Percentiles rank a stretch among this genome's conserved stretches.
These are phyloP conservation scores for Phlogophora meticulosa DNA, from an alignment of 2,888 invertebrate species.

Conservation along the genomic window DNA sequence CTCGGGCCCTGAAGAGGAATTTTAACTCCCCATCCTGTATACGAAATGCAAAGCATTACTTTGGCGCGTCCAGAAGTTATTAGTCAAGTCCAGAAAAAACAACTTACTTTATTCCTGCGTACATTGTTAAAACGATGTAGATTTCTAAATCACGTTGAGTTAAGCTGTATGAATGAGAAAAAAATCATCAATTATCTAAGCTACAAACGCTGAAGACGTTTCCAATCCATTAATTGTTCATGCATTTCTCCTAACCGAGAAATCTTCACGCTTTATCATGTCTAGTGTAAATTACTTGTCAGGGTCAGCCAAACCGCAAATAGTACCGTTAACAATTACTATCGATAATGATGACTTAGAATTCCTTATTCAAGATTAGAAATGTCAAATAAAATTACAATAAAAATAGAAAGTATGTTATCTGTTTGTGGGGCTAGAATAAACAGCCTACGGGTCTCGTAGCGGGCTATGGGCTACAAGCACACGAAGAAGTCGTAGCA, in stretches of 20 bases:
- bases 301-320: too few relatives aligned
- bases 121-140: neutral
- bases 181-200: slow-evolving; percentile 3
- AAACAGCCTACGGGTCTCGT: slow-evolving; percentile 9
- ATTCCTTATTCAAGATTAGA: neutral
- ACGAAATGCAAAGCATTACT: too few relatives aligned
- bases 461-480: slow-evolving; percentile 14
- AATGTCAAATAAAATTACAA: neutral
- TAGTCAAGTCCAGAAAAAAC: neutral
- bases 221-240: neutral
- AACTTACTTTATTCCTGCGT: neutral
- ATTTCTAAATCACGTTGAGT: neutral
- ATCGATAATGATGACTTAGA: neutral
- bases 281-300: too few relatives aligned
- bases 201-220: neutral
- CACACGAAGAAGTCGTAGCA: neutral
- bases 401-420: neutral
- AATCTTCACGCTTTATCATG: too few relatives aligned
- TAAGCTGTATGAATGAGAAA: neutral
- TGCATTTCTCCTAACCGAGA: neutral
- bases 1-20: too few relatives aligned
- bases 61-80: too few relatives aligned
- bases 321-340: too few relatives aligned
- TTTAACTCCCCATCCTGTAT: too few relatives aligned
- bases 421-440: neutral